Evolutionary conservation across 2,888 invertebrate species (phyloP).

Genomic region (Drosophila greeni): DNA sequence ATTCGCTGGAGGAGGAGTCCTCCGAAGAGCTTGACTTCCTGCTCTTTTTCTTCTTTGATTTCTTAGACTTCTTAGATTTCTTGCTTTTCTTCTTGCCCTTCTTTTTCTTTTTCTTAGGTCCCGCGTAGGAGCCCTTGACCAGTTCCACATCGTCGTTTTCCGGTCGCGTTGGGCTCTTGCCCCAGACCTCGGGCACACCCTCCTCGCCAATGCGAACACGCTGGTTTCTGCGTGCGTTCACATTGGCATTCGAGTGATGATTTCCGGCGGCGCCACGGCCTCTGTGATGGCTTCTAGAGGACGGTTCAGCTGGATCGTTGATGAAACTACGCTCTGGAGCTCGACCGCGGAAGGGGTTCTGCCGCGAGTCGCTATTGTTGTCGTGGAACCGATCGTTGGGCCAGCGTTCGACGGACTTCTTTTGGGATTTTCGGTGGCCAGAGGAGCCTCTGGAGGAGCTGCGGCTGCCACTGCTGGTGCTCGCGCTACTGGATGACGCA

Average conservation of each 20-base stretch:
- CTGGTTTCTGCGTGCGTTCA: conserved; percentile 86
- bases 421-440: conserved; percentile 28
- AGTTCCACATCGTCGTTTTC: conserved; percentile 74
- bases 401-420: conserved; percentile 65
- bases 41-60: conserved; percentile 79
- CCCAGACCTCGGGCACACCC: conserved; percentile 86
- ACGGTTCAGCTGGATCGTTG: conserved; percentile 60
- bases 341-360: conserved; percentile 67
- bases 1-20: conserved; percentile 42
- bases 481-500: conserved; percentile 37
- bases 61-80: conserved; percentile 53
- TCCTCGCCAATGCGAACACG: conserved; percentile 86
- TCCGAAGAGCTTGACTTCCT: conserved; percentile 78
- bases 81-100: conserved; percentile 56
- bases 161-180: conserved; percentile 84
- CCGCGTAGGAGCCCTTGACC: conserved; percentile 63
- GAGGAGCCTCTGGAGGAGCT: conserved; percentile 38
- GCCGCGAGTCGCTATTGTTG: conserved; percentile 48
- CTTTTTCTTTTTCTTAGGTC: conserved; percentile 67
- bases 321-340: conserved; percentile 60
- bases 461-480: conserved; percentile 30
- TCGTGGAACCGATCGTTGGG: conserved; percentile 71
- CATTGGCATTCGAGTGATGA: conserved; percentile 56
- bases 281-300: conserved; percentile 37
- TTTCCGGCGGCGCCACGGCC: conserved; percentile 39